These are phyloP conservation scores for Saccostrea cuccullata DNA, from an alignment of 1,140 invertebrate genomes.

Conservation along the genomic window DNA sequence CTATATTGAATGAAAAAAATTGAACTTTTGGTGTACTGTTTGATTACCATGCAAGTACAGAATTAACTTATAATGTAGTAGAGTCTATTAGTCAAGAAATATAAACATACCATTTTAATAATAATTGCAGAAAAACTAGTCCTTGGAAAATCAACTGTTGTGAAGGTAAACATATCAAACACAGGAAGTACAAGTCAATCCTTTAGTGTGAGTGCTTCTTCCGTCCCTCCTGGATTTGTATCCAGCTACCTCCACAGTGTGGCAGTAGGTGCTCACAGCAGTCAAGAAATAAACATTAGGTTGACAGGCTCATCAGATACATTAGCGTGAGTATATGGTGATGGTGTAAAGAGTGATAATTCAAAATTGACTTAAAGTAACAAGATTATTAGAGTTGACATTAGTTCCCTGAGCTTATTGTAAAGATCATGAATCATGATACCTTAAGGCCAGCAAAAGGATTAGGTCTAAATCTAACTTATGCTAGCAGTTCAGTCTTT, in stretches of 20 bases:
- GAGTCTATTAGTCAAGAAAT: background rate
- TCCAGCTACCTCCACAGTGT: background rate
- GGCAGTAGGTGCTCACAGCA: background rate
- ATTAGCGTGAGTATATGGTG: background rate
- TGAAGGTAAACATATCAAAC: background rate
- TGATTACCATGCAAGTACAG: no score
- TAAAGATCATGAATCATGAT: no score
- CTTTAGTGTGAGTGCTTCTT: background rate
- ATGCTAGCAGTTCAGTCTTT: no score
- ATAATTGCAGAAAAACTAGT: background rate
- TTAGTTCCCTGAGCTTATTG: no score
- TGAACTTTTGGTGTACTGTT: no score
- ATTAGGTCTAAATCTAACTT: no score
- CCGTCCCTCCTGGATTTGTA: background rate
- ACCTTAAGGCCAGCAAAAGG: no score
- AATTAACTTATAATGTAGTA: no score
- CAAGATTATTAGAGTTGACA: no score
- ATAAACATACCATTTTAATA: background rate
- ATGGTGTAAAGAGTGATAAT: background rate
- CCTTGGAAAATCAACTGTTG: background rate
- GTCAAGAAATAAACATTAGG: background rate
- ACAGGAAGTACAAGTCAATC: background rate
- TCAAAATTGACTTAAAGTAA: background rate
- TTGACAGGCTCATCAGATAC: background rate
- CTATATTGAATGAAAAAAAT: no score